Base-by-base conservation (phyloP, 2,113 vertebrate genomes). In the Typhlomys cinereus region DNA sequence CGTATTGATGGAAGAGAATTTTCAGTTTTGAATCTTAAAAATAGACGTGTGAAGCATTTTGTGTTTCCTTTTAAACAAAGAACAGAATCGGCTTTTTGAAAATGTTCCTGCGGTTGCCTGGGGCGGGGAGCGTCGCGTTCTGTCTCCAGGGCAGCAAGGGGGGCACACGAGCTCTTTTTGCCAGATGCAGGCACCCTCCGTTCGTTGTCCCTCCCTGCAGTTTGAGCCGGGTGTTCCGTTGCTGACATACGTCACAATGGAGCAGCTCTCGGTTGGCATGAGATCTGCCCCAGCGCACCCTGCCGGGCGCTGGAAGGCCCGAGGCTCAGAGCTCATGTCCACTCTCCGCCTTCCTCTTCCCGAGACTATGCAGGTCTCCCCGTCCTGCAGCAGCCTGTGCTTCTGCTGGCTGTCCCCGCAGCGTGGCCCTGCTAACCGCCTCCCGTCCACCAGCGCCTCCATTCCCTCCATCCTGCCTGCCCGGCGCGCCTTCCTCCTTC, bases 1-100 rank as follows among this genome's bases (percentile, higher is more conserved):
- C 0, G 0, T 50, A 18, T 88, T 87, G 78, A 46, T 50, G 69
- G 44, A 25, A 70, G 11, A 21, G 4, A 12, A 25, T 66, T 90
- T 79, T 79, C 84, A 74, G 85, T 85, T 90, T 94, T 52, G 25
- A 39, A 13, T 62, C 89, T 80, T 78, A 89, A 85, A 96, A 92
- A 74, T 70, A 94, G 76, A 62, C 18, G 36, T 31, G 75, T 46
- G 44, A 73, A 85, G 88, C 27, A 25, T 87, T 92, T 71, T 52
- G 64, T 41, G 10, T 50, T 92, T 89, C 57, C 76, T 89, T 78
- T 78, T 66, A 69, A 85, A 85, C 52, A 73, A 69, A 75, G 64
- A 82, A 18, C 50, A 4, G 39, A 83, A 83, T 73, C 54, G 54
- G 15, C 31, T 61, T 82, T 66, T 54, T 2, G 44, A 71, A 86